Percentiles rank a stretch among this genome's conserved stretches.
These are phyloP conservation scores for Turnix velox DNA, from an alignment of 2,113 vertebrate species.

Conservation along the genomic window DNA sequence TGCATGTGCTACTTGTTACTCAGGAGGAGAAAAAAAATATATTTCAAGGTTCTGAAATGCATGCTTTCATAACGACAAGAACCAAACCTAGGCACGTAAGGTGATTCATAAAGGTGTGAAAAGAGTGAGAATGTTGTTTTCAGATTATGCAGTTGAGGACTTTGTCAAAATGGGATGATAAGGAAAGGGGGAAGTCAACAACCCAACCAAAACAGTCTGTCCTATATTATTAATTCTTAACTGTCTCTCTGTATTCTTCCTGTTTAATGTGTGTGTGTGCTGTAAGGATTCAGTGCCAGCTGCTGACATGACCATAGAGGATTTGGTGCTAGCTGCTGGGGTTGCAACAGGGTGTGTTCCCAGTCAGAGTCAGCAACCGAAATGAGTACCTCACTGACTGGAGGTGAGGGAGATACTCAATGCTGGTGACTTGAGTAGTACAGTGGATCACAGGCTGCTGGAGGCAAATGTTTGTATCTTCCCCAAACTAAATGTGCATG, in stretches of 20 bases:
- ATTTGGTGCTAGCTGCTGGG: background rate
- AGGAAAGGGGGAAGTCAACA: background rate
- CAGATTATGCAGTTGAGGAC: background rate
- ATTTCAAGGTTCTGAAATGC: background rate
- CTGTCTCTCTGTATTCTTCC: background rate
- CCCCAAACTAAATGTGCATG: background rate
- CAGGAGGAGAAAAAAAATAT: background rate
- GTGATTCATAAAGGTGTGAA: background rate
- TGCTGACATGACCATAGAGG: background rate
- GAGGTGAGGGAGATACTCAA: background rate
- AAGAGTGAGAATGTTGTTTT: background rate
- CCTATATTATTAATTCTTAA: background rate
- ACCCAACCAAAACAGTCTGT: background rate
- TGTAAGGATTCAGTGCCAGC: background rate
- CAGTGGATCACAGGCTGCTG: background rate
- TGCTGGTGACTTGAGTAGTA: fast-evolving
- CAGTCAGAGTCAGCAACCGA: background rate
- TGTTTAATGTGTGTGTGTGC: background rate
- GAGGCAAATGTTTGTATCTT: background rate
- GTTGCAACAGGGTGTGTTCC: background rate
- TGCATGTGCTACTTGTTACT: background rate
- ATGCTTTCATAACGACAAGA: background rate
- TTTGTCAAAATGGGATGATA: background rate
- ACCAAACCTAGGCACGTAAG: background rate
- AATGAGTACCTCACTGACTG: background rate